Evolutionary conservation across 2,888 invertebrate species (phyloP), one percentile per base, ranked within the genome.

Genomic region (Andrena minutula): DNA sequence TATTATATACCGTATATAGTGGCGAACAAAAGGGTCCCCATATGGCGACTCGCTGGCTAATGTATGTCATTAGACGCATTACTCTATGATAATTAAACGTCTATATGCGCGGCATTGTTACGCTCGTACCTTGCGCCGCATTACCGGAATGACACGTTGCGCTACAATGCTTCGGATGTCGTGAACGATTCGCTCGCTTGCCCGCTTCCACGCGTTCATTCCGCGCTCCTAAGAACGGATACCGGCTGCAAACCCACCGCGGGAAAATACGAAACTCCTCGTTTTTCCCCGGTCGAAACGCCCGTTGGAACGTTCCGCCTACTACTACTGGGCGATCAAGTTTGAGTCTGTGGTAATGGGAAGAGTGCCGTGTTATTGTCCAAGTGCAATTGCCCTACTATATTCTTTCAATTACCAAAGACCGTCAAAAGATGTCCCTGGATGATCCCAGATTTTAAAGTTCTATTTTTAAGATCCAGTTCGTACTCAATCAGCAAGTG

Each of bases 11-110:
- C 89, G 86, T 83, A 83, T 79, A 85, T 85, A 87, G 75, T 78
- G 83, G 79, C 90, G 92, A 92, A 93, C 93, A 94, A 94, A 92
- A 93, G 93, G 92, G 86, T 91, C 91, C 90, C 93, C 94, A 93
- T 93, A 94, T 94, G 94, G 92, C 93, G 91, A 92, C 91, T 91
- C 91, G 89, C 88, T 88, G 88, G 58, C 90, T 94, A 94, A 94
- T 94, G 87, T 93, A 93, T 94, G 94, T 93, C 92, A 94, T 94
- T 94, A 94, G 93, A 88, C 84, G 89, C 92, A 94, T 93, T 94
- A 93, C 93, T 94, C 94, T 93, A 93, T 94, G 93, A 93, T 93
- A 94, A 94, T 94, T 94, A 94, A 94, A 93, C 92, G 93, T 93
- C 93, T 93, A 92, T 93, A 92, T 86, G 75, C 89, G 88, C 84